A percentile compares a stretch with the other conserved stretches of the same genome.
Conservation (phyloP, 64 coral and sea anemone genomes). For the Stichodactyla helianthus region DNA sequence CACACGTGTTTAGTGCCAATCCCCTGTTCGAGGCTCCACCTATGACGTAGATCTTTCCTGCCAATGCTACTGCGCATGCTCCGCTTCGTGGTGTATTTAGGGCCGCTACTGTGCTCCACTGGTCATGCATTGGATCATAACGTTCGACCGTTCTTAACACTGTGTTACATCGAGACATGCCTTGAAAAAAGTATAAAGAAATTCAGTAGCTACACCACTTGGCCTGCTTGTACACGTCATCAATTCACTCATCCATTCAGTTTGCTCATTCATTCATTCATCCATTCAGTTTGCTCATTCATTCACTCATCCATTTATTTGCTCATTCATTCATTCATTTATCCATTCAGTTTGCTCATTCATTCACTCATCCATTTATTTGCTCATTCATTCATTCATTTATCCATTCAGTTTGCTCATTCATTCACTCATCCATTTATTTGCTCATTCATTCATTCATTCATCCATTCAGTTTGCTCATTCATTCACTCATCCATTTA, state of each 20-base stretch:
- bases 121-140: conserved; percentile 55
- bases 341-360: too few species aligned
- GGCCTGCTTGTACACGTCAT: too few species aligned
- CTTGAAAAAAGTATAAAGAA: conserved; percentile 15
- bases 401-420: too few species aligned
- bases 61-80: conserved; percentile 78
- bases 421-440: too few species aligned
- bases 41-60: conserved; percentile 67
- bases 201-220: too few species aligned
- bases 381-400: background rate
- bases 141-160: conserved; percentile 64
- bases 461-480: too few species aligned
- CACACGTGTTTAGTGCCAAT: conserved; percentile 52
- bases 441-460: too few species aligned
- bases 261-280: too few species aligned
- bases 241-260: background rate
- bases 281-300: background rate
- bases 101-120: conserved; percentile 52
- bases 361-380: background rate
- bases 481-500: too few species aligned
- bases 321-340: background rate
- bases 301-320: background rate
- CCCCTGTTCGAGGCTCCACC: conserved; percentile 56
- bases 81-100: conserved; percentile 76
- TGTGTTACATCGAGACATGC: conserved; percentile 41